These are phyloP conservation scores for Callospermophilus lateralis DNA, from an alignment of 2,113 vertebrate genomes.

Conservation along the genomic window DNA sequence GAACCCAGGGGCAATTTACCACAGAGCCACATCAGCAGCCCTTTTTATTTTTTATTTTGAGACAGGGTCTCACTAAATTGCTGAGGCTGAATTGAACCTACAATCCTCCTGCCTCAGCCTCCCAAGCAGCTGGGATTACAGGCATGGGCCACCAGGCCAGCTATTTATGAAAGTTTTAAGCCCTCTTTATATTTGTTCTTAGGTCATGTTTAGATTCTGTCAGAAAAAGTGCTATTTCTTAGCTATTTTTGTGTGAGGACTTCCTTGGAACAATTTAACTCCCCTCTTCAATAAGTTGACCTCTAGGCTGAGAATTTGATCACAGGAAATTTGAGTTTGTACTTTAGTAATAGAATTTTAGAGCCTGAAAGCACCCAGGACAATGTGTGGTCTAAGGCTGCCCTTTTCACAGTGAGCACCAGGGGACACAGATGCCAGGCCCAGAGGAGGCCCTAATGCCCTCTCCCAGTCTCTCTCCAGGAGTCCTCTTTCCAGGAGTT, in stretches of 20 bases:
- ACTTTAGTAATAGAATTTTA: neutral
- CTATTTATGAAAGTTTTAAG: slow-evolving; percentile 26
- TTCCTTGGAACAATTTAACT: slow-evolving; percentile 8
- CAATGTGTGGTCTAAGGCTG: neutral
- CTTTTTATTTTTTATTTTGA: too few species aligned
- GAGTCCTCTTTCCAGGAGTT: neutral
- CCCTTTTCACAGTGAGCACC: neutral
- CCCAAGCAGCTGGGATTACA: too few species aligned
- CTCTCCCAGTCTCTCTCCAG: neutral
- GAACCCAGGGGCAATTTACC: too few species aligned
- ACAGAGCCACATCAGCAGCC: too few species aligned
- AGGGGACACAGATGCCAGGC: neutral
- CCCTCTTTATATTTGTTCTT: slow-evolving; percentile 46
- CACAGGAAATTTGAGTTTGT: slow-evolving; percentile 22
- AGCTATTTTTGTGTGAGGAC: neutral
- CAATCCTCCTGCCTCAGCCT: too few species aligned
- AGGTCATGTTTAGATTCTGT: neutral
- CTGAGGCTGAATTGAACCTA: too few species aligned
- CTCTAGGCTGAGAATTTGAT: slow-evolving; percentile 7
- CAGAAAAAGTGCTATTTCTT: neutral
- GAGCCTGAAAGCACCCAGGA: neutral
- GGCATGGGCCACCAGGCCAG: too few species aligned
- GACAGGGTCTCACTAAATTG: too few species aligned
- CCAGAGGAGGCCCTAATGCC: neutral
- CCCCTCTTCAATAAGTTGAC: neutral